Evolutionary conservation across 2,888 invertebrate species (phyloP).

Genomic region (Tenthredo livida): DNA sequence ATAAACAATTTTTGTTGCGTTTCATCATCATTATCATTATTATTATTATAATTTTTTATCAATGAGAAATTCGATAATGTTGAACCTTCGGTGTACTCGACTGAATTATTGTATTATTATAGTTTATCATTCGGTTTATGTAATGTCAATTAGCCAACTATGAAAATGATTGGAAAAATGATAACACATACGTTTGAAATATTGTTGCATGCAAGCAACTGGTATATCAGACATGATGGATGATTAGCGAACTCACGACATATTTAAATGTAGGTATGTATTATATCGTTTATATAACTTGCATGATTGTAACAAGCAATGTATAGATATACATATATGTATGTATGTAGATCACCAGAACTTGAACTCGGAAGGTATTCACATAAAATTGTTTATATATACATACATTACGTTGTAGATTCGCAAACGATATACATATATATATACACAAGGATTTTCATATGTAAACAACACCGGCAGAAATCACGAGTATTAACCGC

Average conservation of each 20-base stretch:
- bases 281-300: not conserved
- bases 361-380: not conserved
- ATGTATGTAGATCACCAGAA: not conserved
- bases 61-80: not conserved
- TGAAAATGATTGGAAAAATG: not conserved
- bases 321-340: not conserved
- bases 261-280: not conserved
- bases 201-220: not conserved
- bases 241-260: not conserved
- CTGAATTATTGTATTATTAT: not conserved
- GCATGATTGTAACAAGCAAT: not conserved
- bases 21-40: not conserved
- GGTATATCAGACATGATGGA: not conserved
- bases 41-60: not conserved
- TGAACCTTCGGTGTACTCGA: not conserved
- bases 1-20: too few relatives aligned
- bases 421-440: too few relatives aligned
- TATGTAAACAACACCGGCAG: too few relatives aligned
- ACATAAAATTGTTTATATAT: too few relatives aligned
- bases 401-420: too few relatives aligned
- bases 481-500: too few relatives aligned
- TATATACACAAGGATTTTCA: too few relatives aligned
- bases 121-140: not conserved
- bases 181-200: not conserved
- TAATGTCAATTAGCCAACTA: not conserved